Evolutionary conservation across 2,797 vertebrate species (phyloP), one percentile per base, ranked within the genome.

Genomic region (Tachyglossus aculeatus): DNA sequence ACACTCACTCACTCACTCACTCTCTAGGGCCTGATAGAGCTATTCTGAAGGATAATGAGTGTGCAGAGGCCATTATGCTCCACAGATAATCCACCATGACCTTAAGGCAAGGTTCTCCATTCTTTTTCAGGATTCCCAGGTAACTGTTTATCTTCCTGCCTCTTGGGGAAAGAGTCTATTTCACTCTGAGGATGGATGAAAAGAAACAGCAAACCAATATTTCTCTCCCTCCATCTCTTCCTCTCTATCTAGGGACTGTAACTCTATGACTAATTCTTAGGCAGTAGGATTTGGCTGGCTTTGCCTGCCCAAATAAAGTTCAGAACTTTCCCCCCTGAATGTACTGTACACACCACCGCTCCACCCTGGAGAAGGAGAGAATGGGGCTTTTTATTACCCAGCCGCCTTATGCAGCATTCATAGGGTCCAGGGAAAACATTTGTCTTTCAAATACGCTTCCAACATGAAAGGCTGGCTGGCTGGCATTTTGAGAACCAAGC

Each of bases 401-500:
- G 69, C 58, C 81, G 71, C 74, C 74, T 45, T 41, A 43, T 62
- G 43, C 47, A 15, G 21, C 24, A 53, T 34, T 60, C 48, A 63
- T 78, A 81, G 72, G 74, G 65, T 71, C 38, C 31, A 12, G 25
- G 68, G 55, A 48, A 50, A 83, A 64, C 81, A 66, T 88, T 86
- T 85, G 72, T 83, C 81, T 84, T 71, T 1, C 0, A 85, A 47
- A 67, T 50, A 51, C 76, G 78, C 44, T 48, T 80, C 71, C 84
- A 72, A 6, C 4, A 62, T 63, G 77, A 82, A 87, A 78, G 71
- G 37, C 79, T 80, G 79, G 61, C 68, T 67, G 71, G 71, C 47
- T 73, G 77, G 72, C 15, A 39, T 4, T 2, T 77, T 74, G 86
- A 91, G 84, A 87, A 87, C 79, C 65, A 60, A 83, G 79, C 81